Evolutionary conservation across 2,113 vertebrate genomes (phyloP).

Genomic region (Alectura lathami): DNA sequence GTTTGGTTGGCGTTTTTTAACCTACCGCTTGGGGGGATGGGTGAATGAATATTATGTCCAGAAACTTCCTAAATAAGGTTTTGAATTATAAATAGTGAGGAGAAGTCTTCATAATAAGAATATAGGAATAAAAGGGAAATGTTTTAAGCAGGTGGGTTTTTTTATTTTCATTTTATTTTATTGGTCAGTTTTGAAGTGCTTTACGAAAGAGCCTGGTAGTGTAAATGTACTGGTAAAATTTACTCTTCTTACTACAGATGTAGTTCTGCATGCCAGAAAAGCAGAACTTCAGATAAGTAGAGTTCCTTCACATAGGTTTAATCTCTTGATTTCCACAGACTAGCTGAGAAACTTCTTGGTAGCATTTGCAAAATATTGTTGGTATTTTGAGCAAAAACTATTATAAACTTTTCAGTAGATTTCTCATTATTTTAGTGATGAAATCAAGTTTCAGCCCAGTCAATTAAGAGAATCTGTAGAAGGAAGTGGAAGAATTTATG

Average conservation of each 20-base stretch:
- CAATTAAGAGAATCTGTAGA: constrained; percentile 86
- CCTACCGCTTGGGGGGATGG: background rate
- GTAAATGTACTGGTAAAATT: background rate
- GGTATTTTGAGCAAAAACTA: background rate
- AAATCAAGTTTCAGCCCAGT: constrained; percentile 93
- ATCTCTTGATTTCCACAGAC: background rate
- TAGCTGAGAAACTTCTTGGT: background rate
- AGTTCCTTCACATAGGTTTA: background rate
- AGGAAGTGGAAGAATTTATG: constrained; percentile 84
- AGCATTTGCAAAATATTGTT: background rate
- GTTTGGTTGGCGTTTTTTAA: background rate
- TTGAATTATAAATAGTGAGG: background rate
- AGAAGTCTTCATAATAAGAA: no score
- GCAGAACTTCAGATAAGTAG: background rate
- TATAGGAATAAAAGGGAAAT: no score
- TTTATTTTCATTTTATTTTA: background rate
- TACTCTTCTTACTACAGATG: background rate
- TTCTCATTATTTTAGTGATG: constrained; percentile 81
- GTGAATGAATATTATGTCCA: background rate
- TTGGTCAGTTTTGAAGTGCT: background rate
- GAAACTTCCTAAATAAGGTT: background rate
- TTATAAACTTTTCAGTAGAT: background rate
- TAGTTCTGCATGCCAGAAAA: background rate
- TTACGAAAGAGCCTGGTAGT: background rate
- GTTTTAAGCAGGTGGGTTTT: no score